phyloP scores from a whole-genome alignment of 2,888 invertebrate genomes.

The Oligia fasciuncula region DNA sequence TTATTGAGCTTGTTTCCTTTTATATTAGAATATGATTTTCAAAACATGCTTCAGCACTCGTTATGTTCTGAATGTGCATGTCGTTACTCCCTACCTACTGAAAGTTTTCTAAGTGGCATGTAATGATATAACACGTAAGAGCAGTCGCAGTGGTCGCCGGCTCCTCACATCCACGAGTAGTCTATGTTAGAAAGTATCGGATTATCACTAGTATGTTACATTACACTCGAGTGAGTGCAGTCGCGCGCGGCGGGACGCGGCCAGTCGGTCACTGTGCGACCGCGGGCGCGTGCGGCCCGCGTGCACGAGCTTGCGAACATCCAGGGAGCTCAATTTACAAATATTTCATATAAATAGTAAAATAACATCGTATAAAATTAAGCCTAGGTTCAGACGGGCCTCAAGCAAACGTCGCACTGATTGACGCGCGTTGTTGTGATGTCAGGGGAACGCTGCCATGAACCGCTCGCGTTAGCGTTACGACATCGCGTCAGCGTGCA shows the following conservation, averaged over 20 bases:
- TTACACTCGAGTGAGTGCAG: background rate
- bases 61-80: background rate
- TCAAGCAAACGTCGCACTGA: background rate
- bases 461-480: background rate
- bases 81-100: background rate
- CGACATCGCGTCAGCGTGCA: background rate
- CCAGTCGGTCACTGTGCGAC: background rate
- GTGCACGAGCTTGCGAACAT: background rate
- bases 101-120: background rate
- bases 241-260: background rate
- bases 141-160: constrained; percentile 18
- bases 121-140: background rate
- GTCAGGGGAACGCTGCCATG: too few relatives aligned
- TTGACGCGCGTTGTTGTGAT: too few relatives aligned
- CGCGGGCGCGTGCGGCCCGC: background rate
- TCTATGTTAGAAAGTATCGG: constrained; percentile 44
- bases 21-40: constrained; percentile 6
- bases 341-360: background rate
- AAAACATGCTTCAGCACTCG: background rate
- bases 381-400: constrained; percentile 9
- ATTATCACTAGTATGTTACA: constrained; percentile 50
- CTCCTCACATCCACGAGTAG: constrained; percentile 33
- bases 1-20: constrained; percentile 7
- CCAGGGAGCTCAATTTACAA: constrained; percentile 11
- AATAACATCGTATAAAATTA: background rate